Evolutionary conservation across 2,888 invertebrate species (phyloP), one percentile per base, ranked within the genome.

Genomic region (Odontomyia ornata): DNA sequence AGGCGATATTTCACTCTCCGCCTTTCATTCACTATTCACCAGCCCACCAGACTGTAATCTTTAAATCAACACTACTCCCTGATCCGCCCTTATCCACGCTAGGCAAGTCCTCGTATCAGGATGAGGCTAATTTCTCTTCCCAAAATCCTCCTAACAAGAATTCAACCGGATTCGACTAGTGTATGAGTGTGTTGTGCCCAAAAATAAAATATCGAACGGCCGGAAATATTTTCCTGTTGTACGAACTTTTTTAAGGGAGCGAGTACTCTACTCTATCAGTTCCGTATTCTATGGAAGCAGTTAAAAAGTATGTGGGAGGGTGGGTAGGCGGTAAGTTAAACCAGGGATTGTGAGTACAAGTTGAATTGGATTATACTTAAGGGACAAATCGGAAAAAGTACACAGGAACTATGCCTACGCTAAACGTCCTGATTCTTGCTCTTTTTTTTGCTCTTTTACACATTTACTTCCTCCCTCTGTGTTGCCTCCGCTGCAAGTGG

Each of bases 121-220:
- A 60, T 18, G 23, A 60, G 25, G 25, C 60, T 23, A 60, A 60
- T 60, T 60, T 23, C 25, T 23, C 18, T 23, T 15, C n/a, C 60
- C 60, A 60, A n/a, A 21, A 23, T 21, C 25, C 25, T n/a, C 21
- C 21, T 7, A 60, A 23, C 25, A 60, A 7, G 23, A 60, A 7
- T 18, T 60, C 60, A 13, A 21, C 23, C 52, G 18, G 52, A 25
- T 23, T 52, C 52, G 11, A 52, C n/a, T 0, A 21, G 23, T 25
- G 23, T 15, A 7, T 1, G 60, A 4, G 52, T 52, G 4, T 15
- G 52, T 18, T 15, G 23, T 13, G 7, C 21, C 25, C 60, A 15
- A 60, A 56, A 60, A 60, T 60, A 60, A 60, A 60, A 60, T 60
- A 60, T 25, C 60, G 60, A 60, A 13, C 60, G 60, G 7, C 25